A percentile compares a stretch with the other conserved stretches of the same genome.
Evolutionary conservation across 2,888 invertebrate genomes (phyloP).

Genomic region (Dicyrtomina minuta): DNA sequence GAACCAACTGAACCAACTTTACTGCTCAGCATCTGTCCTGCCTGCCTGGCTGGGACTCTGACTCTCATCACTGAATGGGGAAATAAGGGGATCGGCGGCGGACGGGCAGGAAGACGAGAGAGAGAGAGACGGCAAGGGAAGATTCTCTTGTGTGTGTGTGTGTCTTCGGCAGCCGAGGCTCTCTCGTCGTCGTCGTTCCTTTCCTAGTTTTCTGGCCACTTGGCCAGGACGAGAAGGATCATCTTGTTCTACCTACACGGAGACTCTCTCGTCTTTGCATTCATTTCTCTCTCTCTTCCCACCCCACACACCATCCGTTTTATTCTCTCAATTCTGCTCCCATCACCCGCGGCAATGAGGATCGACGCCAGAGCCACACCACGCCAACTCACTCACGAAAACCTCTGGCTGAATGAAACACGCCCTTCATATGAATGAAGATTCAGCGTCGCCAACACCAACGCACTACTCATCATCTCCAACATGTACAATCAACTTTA

Average conservation of each 20-base stretch:
- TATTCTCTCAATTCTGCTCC: slow-evolving; percentile 19
- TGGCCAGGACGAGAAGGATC: slow-evolving; percentile 3
- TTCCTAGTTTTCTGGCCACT: too few species aligned
- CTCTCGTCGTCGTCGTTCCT: too few species aligned
- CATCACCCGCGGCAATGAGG: slow-evolving; percentile 19
- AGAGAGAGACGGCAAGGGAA: slow-evolving; percentile 9
- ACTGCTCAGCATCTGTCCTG: slow-evolving; percentile 51
- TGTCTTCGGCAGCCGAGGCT: too few species aligned
- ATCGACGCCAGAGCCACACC: slow-evolving; percentile 43
- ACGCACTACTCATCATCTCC: slow-evolving; percentile 37
- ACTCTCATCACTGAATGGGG: slow-evolving; percentile 42
- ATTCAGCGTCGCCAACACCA: slow-evolving; percentile 37
- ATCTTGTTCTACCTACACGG: neutral
- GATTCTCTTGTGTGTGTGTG: slow-evolving; percentile 2
- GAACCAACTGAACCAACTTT: slow-evolving; percentile 33
- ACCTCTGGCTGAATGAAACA: slow-evolving; percentile 48
- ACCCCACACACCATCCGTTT: slow-evolving; percentile 8
- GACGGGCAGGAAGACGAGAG: neutral
- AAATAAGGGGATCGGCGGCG: slow-evolving; percentile 44
- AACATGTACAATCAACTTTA: slow-evolving; percentile 16
- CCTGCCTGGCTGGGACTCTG: slow-evolving; percentile 32
- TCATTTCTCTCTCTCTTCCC: neutral
- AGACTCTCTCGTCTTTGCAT: neutral
- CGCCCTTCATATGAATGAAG: slow-evolving; percentile 51
- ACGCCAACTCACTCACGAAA: slow-evolving; percentile 42